These are phyloP conservation scores for Catamblyrhynchus diadema DNA, from an alignment of 2,797 vertebrate species.

Conservation along the genomic window DNA sequence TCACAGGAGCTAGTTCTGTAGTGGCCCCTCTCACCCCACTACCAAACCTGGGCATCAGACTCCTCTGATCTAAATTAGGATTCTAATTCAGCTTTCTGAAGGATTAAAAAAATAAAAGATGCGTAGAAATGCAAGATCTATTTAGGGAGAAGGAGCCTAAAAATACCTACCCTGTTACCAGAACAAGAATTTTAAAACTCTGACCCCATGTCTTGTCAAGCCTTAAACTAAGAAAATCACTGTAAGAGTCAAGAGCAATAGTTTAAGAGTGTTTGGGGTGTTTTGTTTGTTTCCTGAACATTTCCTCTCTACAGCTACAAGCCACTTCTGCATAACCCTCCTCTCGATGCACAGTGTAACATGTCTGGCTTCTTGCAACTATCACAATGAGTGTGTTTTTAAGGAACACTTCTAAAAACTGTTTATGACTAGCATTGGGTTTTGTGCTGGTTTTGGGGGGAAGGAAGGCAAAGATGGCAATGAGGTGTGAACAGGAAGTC, in stretches of 20 bases:
- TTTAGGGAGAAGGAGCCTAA: not conserved
- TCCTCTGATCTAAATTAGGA: not conserved
- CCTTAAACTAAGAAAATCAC: not conserved
- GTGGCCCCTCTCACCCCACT: accelerated
- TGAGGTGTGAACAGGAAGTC: not conserved
- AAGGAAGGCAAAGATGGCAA: not conserved
- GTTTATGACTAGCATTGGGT: not conserved
- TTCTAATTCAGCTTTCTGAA: conserved; percentile 1
- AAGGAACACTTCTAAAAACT: not conserved
- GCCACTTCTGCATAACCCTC: not conserved
- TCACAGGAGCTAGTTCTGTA: not conserved
- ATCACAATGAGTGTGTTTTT: not conserved
- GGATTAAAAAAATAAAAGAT: not conserved
- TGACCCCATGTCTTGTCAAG: not conserved
- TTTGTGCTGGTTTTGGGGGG: not conserved
- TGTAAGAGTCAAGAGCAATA: not conserved
- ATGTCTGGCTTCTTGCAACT: not conserved
- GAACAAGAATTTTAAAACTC: not conserved
- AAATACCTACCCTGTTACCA: not conserved
- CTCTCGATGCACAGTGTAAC: accelerated
- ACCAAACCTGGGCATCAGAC: not conserved
- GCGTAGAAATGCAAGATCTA: not conserved
- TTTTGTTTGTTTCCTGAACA: not conserved
- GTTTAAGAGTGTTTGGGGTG: not conserved
- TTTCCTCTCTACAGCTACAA: not conserved